Base-by-base conservation (phyloP, 53 echinoderm and acorn worm genomes). In the Echinometra lucunter region DNA sequence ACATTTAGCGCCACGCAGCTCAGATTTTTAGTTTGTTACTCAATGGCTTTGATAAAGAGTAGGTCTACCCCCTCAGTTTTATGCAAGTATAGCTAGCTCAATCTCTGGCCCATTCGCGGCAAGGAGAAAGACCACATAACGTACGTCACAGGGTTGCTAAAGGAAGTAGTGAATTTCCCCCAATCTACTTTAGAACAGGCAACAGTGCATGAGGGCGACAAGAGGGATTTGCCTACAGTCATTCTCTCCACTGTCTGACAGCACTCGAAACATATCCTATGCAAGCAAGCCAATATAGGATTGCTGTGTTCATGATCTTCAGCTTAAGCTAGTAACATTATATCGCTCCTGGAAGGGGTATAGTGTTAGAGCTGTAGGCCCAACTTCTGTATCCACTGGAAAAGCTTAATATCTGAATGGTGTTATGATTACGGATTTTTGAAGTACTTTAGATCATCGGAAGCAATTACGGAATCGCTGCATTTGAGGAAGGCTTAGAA, bases 141-240 rank as follows among this genome's bases (percentile, higher is more conserved):
- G 42, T 78, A 78, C 78, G 78, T 78, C 78, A 78, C 42, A 78
- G 78, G 38, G 42, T 42, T 78, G 18, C 19, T 6, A 23, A 4
- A 78, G 78, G 78, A 78, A 78, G 78, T 78, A 40, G 42, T 78
- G 42, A 78, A 78, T 78, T 78, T 78, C 78, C 78, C n/a, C 78
- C 78, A 78, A 78, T 42, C 42, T 30, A 19, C 38, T 18, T 78
- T 42, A 5, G 78, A 38, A 38, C 42, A 78, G 78, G 78, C 38
- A 78, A 38, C 42, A 42, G 78, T 30, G 13, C 7, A 13, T 56
- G 78, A 78, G 38, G 78, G 78, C 38, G 78, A 19, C 38, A 40
- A 78, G 78, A 78, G 19, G 42, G 78, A 44, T 78, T 40, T 78
- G 44, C 78, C 78, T 78, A 6, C 28, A 78, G 35, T 18, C 34